Base-by-base conservation (phyloP, 1,140 invertebrate species). In the Glossosoma conforme region DNA sequence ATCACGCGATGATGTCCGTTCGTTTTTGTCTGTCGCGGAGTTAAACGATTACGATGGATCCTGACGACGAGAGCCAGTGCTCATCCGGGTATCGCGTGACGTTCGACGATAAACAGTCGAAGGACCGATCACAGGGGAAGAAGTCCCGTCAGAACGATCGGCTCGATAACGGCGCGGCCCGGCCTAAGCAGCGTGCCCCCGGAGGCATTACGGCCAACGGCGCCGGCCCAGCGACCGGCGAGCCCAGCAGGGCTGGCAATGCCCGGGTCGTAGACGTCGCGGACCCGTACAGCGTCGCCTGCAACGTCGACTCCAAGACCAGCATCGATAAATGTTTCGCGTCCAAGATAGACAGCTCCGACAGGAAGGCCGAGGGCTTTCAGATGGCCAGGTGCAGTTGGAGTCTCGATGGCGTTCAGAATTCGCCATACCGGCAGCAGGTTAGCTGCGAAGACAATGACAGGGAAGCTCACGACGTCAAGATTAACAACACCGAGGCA, bases 401-500 rank as follows among this genome's bases (percentile, higher is more conserved):
- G 36, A 49, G 42, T 17, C 22, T 42, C 22, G 25, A 51, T 13
- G 25, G 28, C 6, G 22, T 45, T 21, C 10, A 25, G 3, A 13
- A 13, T 17, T 11, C 11, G n/a, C 15, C 14, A 8, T 30, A 44
- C 14, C 18, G 8, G 15, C 42, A 44, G 42, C 36, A 38, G 15
- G 17, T 18, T 18, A 45, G 44, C 18, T 45, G 32, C 13, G 44
- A 45, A 35, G 44, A 35, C 11, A 45, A 45, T 21, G 21, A 43
- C 13, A 24, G 11, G 8, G 43, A 45, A n/a, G 35, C 24, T 5
- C 41, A 43, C 3, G 30, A 21, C 13, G 37, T 41, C 10, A 54
- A 54, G 37, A 54, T 54, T 9, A 54, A 46, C 37, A 54, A 54
- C 37, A 54, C 52, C 3, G 52, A 54, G n/a, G 20, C 20, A 9